Conservation (phyloP, 2,797 vertebrate species). For the Anableps anableps region DNA sequence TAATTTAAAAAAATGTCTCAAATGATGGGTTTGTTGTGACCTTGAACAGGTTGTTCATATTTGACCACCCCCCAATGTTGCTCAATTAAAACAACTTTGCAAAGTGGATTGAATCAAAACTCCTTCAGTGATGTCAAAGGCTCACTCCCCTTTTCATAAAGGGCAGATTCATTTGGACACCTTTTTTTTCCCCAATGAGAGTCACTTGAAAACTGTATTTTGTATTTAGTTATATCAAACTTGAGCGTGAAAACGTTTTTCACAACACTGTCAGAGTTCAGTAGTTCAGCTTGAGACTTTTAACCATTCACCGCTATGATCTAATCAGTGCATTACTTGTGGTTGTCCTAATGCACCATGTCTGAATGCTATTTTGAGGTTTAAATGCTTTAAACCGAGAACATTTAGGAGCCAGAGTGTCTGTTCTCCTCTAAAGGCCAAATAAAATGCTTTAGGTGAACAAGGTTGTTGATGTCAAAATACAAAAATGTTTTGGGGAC, state of each 20-base stretch:
- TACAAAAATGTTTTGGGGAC: slow-evolving; percentile 68
- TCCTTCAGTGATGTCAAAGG: background rate
- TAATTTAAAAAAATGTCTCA: no score
- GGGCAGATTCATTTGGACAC: no score
- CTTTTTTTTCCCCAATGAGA: background rate
- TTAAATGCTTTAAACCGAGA: slow-evolving; percentile 55
- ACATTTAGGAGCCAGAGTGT: slow-evolving; percentile 17
- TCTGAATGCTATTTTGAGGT: slow-evolving; percentile 61
- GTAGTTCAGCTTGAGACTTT: slow-evolving; percentile 22
- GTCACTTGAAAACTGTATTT: background rate
- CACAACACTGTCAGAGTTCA: background rate
- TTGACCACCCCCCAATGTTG: background rate
- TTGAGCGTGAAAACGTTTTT: background rate
- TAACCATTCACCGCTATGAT: slow-evolving; percentile 27
- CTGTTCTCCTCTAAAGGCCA: slow-evolving; percentile 52
- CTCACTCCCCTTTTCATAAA: background rate
- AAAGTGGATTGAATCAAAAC: background rate
- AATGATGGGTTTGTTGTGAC: background rate
- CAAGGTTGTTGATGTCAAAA: slow-evolving; percentile 72
- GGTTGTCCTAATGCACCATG: slow-evolving; percentile 49
- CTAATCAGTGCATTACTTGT: slow-evolving; percentile 50
- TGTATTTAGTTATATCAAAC: background rate
- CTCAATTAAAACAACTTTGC: background rate
- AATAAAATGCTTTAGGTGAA: slow-evolving; percentile 45
- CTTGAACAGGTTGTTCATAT: background rate